These are phyloP conservation scores for Willowsia nigromaculata DNA, from an alignment of 2,888 invertebrate species.

Conservation along the genomic window DNA sequence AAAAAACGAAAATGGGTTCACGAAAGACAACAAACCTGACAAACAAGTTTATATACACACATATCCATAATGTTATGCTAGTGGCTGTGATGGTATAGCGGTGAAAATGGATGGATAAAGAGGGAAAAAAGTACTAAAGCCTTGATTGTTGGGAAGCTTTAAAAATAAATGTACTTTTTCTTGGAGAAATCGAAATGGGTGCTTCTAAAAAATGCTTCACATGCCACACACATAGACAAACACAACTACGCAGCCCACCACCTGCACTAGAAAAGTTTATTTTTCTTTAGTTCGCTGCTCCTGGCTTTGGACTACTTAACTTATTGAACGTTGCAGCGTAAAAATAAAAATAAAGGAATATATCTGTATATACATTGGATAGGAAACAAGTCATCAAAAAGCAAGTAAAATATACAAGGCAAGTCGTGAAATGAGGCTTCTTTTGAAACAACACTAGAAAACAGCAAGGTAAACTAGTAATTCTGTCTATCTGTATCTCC, in stretches of 20 bases:
- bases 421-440: slow-evolving; percentile 24
- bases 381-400: slow-evolving; percentile 41
- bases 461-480: background rate
- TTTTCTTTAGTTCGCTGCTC: slow-evolving; percentile 4
- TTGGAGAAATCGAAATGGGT: slow-evolving; percentile 30
- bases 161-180: slow-evolving; percentile 51
- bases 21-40: background rate
- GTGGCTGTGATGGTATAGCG: background rate
- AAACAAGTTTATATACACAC: background rate
- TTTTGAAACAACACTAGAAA: background rate
- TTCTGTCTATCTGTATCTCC: background rate
- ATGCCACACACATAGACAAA: background rate
- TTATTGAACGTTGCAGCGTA: slow-evolving; percentile 38
- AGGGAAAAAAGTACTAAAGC: background rate
- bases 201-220: slow-evolving; percentile 13
- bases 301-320: slow-evolving; percentile 35
- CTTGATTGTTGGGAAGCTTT: slow-evolving; percentile 15
- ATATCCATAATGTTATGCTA: background rate
- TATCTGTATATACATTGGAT: background rate
- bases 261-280: slow-evolving; percentile 41
- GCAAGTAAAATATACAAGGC: slow-evolving; percentile 6
- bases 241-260: background rate
- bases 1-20: background rate
- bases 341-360: background rate
- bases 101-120: background rate